Evolutionary conservation across 2,888 invertebrate species (phyloP).

Genomic region (Dorcus hopei): DNA sequence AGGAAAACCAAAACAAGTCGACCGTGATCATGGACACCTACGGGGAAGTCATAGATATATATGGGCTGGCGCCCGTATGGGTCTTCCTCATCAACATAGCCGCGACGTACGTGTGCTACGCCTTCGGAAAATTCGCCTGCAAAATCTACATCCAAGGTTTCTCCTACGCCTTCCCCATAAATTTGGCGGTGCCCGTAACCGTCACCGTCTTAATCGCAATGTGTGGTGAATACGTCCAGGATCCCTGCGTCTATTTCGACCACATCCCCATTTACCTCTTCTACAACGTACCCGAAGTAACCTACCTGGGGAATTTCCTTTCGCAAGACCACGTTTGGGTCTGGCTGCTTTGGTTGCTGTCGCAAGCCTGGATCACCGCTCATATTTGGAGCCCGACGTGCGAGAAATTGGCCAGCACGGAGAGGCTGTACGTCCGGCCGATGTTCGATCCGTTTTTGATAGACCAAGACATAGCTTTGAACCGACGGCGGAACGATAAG

Average conservation of each 20-base stretch:
- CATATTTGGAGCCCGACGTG: conserved; percentile 84
- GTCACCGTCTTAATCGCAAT: conserved; percentile 66
- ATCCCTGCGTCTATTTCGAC: conserved; percentile 72
- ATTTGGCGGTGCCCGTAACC: conserved; percentile 71
- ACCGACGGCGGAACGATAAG: conserved; percentile 70
- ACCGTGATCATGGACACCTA: no score
- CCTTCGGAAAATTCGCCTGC: conserved; percentile 76
- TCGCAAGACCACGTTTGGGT: conserved; percentile 68
- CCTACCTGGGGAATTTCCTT: conserved; percentile 56
- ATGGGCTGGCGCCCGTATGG: conserved; percentile 52
- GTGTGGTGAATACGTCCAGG: conserved; percentile 61
- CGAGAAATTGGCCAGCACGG: conserved; percentile 79
- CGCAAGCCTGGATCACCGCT: conserved; percentile 82
- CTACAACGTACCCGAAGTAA: conserved; percentile 64
- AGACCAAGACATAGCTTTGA: conserved; percentile 81
- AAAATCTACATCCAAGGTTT: conserved; percentile 86
- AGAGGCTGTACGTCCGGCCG: conserved; percentile 78
- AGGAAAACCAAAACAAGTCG: no score
- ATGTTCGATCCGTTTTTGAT: conserved; percentile 80
- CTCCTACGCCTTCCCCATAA: conserved; percentile 81
- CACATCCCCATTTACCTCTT: conserved; percentile 84
- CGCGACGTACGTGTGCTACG: conserved; percentile 65
- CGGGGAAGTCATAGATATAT: no score
- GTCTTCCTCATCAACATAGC: conserved; percentile 64
- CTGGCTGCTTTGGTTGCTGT: conserved; percentile 77